These are phyloP conservation scores for Cyaniris semiargus DNA, from an alignment of 2,888 invertebrate species.

Conservation along the genomic window DNA sequence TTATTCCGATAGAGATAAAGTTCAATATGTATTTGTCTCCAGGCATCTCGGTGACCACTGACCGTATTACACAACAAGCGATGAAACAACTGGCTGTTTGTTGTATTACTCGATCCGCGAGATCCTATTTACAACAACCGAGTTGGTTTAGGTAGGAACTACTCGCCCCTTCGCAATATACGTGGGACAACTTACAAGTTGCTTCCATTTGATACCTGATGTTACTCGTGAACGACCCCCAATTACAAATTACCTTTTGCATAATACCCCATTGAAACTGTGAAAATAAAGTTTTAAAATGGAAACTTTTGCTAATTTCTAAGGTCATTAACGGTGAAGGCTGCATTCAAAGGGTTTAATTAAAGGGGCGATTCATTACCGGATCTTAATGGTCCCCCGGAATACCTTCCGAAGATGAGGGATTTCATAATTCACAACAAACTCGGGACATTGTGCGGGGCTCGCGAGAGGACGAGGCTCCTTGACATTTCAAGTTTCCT, in stretches of 20 bases:
- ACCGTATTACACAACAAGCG: neutral
- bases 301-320: slow-evolving; percentile 13
- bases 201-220: neutral
- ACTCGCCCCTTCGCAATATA: neutral
- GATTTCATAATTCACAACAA: slow-evolving; percentile 23
- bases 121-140: neutral
- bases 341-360: slow-evolving; percentile 23
- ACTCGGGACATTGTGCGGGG: neutral
- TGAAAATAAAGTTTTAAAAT: neutral
- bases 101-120: neutral
- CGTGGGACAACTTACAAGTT: neutral
- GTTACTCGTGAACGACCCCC: neutral
- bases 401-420: slow-evolving; percentile 21
- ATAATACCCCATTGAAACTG: neutral
- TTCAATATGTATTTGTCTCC: neutral
- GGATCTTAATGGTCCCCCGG: neutral
- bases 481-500: slow-evolving; percentile 23
- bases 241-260: neutral
- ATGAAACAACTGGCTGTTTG: neutral
- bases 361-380: slow-evolving; percentile 26
- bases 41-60: neutral
- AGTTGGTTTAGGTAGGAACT: neutral
- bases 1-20: neutral
- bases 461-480: neutral
- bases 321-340: slow-evolving; percentile 23